Conservation (phyloP, 2,113 vertebrate genomes). For the Uria aalge region DNA sequence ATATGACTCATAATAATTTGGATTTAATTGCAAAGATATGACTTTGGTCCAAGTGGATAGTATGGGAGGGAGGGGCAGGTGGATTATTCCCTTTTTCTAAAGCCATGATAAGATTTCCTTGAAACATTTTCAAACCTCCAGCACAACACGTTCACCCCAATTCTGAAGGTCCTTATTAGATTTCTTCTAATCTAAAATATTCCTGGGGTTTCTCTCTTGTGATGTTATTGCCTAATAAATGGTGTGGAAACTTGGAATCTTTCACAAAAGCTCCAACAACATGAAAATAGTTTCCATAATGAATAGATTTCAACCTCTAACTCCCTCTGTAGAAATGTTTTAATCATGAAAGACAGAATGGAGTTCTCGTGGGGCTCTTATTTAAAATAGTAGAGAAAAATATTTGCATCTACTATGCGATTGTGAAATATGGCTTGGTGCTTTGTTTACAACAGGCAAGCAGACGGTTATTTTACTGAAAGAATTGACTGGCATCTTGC, state of each 20-base stretch:
- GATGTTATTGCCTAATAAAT: conserved; percentile 64
- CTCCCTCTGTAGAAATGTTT: conserved; percentile 36
- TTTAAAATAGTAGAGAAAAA: conserved; percentile 44
- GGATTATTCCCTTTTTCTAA: neutral
- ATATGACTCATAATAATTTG: conserved; percentile 23
- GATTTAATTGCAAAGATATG: conserved; percentile 33
- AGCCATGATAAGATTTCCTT: neutral
- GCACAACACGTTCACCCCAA: neutral
- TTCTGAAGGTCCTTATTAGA: conserved; percentile 24
- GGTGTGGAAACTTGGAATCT: conserved; percentile 55
- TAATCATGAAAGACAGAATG: conserved; percentile 53
- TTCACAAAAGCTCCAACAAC: conserved; percentile 49
- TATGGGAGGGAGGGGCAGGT: neutral
- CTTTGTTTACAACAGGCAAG: neutral
- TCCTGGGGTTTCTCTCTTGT: conserved; percentile 43
- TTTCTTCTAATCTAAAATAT: conserved; percentile 52
- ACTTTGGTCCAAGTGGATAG: conserved; percentile 18
- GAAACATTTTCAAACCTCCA: neutral
- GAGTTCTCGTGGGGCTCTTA: neutral
- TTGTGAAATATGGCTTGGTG: neutral
- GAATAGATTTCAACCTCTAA: conserved; percentile 51
- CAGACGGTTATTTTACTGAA: neutral
- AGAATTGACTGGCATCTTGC: neutral
- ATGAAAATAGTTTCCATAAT: conserved; percentile 51
- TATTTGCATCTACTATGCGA: neutral